Base-by-base conservation (phyloP, 2,888 invertebrate species). In the Latrodectus elegans region DNA sequence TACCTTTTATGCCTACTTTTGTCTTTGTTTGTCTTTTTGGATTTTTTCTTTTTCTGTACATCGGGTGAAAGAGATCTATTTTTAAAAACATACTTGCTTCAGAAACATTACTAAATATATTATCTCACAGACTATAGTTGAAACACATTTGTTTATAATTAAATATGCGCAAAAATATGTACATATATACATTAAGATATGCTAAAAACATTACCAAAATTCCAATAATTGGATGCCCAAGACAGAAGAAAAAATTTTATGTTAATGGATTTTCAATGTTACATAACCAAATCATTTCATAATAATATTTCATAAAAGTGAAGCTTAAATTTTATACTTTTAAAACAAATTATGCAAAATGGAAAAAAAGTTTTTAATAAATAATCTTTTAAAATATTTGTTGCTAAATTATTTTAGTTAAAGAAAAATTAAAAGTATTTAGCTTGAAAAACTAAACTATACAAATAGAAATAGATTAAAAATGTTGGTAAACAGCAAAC, bases 131-230 rank as follows among this genome's bases (percentile, higher is more conserved):
- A 15, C 4, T 60, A 60, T 38, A 1, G 38, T 38, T 38, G 38
- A 38, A 38, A 38, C 2, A 38, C 38, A 38, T 38, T 38, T 38
- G 60, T 65, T 77, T 55, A 60, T 74, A 26, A 2, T 38, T 68
- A 22, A 73, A 72, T 26, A 68, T 82, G 75, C 68, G 26, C 52
- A 53, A 81, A 75, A 53, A 81, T 71, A 51, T 72, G 22, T 80
- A 85, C 70, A 75, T 64, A 87, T 81, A 17, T 86, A 87, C 86
- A 87, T 72, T 70, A 76, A 82, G 53, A 87, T 76, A 87, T 77
- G 72, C 86, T 87, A 77, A 87, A 87, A 87, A 73, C 86, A 87
- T 87, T 87, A 87, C 86, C 86, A 77, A 87, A 53, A 38, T 75
- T 51, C 74, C 86, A 70, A 81, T 72, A 76, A 75, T 65, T 53